phyloP scores from a whole-genome alignment of 2,113 vertebrate genomes.

The Electrona antarctica region DNA sequence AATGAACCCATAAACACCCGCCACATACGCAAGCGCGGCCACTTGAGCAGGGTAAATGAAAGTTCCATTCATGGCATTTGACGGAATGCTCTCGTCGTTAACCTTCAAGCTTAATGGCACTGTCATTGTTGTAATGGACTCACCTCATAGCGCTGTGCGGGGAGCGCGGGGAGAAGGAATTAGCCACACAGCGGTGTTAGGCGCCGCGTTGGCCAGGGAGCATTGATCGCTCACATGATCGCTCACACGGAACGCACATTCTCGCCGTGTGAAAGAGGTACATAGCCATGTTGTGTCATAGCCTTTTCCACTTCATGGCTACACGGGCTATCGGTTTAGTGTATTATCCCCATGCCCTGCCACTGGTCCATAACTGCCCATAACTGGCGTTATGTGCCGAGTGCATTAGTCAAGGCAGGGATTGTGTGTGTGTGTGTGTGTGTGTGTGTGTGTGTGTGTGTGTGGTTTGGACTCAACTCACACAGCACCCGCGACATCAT shows the following conservation, averaged over 20 bases:
- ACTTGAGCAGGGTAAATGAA: constrained; percentile 42
- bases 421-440: neutral
- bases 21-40: constrained; percentile 6
- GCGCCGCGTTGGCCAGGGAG: constrained; percentile 15
- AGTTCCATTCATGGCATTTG: constrained; percentile 28
- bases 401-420: too few relatives aligned
- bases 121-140: constrained; percentile 49
- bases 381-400: too few relatives aligned
- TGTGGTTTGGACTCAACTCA: neutral
- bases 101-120: constrained; percentile 46
- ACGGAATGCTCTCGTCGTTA: constrained; percentile 35
- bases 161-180: constrained; percentile 4
- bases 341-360: too few relatives aligned
- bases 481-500: too few relatives aligned
- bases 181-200: constrained; percentile 39
- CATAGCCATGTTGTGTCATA: neutral
- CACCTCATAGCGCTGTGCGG: neutral
- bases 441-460: constrained; percentile 11
- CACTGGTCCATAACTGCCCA: too few relatives aligned
- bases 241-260: constrained; percentile 22
- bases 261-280: neutral
- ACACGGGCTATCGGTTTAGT: too few relatives aligned
- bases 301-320: too few relatives aligned
- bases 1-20: constrained; percentile 19
- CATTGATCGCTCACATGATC: neutral